phyloP scores from a whole-genome alignment of 2,888 invertebrate species.

The Portevinia maculata region DNA sequence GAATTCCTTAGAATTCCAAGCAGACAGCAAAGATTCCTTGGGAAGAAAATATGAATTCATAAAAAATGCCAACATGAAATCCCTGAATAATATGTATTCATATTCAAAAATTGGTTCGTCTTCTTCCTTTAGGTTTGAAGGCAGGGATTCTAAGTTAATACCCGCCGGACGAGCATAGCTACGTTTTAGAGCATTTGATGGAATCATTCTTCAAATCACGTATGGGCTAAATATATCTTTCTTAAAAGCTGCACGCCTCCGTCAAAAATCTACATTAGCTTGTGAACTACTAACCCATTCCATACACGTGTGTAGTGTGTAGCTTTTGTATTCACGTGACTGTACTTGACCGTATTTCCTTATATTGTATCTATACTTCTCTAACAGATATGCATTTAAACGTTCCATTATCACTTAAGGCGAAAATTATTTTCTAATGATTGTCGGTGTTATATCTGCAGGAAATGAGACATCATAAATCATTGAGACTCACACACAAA shows the following conservation, averaged over 20 bases:
- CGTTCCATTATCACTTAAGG: conserved; percentile 24
- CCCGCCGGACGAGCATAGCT: not conserved
- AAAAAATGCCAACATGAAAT: not conserved
- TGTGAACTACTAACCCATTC: not conserved
- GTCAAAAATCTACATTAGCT: not conserved
- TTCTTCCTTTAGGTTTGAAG: not conserved
- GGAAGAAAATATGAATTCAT: conserved; percentile 1
- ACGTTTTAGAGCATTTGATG: not conserved
- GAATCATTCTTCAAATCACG: not conserved
- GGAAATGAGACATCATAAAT: conserved; percentile 64
- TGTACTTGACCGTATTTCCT: not conserved
- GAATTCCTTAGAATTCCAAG: not conserved
- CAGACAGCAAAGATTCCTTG: conserved; percentile 1
- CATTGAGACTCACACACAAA: conserved; percentile 35
- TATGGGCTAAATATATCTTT: too few relatives aligned
- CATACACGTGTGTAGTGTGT: not conserved
- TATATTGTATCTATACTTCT: not conserved
- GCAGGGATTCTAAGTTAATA: not conserved
- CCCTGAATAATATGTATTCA: not conserved
- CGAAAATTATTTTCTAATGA: conserved; percentile 54
- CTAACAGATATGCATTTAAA: not conserved
- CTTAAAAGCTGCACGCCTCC: not conserved
- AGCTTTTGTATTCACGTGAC: not conserved
- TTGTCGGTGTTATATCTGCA: conserved; percentile 52
- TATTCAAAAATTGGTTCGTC: not conserved